phyloP scores from a whole-genome alignment of 2,113 vertebrate genomes.

The Campylorhamphus procurvoides region DNA sequence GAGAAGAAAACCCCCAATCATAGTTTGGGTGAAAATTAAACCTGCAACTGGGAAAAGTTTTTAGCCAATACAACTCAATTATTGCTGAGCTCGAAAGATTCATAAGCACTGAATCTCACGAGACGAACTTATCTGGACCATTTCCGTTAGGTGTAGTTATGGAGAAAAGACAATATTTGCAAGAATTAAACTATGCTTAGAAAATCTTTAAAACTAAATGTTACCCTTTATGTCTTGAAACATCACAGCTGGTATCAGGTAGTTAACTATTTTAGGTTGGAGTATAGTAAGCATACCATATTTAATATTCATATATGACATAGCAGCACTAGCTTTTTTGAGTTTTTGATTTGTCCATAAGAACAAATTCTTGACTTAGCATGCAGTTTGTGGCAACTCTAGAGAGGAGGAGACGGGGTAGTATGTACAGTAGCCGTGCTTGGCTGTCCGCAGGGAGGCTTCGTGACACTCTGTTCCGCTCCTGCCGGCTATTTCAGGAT shows the following conservation, averaged over 20 bases:
- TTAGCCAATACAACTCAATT: slow-evolving; percentile 75
- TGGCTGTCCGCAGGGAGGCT: slow-evolving; percentile 89
- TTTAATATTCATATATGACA: slow-evolving; percentile 87
- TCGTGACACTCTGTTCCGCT: slow-evolving; percentile 87
- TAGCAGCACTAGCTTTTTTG: slow-evolving; percentile 86
- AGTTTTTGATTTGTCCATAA: slow-evolving; percentile 84
- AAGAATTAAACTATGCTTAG: slow-evolving; percentile 83
- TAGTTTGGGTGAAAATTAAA: slow-evolving; percentile 62
- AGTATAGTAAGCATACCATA: slow-evolving; percentile 89
- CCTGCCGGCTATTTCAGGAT: slow-evolving; percentile 94
- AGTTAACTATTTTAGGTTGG: slow-evolving; percentile 87
- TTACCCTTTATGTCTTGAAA: slow-evolving; percentile 84
- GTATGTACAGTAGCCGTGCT: slow-evolving; percentile 97
- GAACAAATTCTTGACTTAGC: slow-evolving; percentile 91
- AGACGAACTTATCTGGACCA: slow-evolving; percentile 65
- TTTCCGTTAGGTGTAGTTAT: slow-evolving; percentile 76
- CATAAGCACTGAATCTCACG: slow-evolving; percentile 55
- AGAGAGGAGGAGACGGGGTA: slow-evolving; percentile 89
- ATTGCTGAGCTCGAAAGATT: slow-evolving; percentile 78
- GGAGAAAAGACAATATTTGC: slow-evolving; percentile 81
- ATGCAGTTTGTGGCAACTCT: slow-evolving; percentile 99
- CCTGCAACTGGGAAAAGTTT: slow-evolving; percentile 68
- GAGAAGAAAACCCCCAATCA: slow-evolving; percentile 53
- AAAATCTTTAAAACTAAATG: slow-evolving; percentile 82
- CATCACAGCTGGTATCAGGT: slow-evolving; percentile 86